Percentiles rank a stretch among this genome's conserved stretches.
Evolutionary conservation across 2,113 vertebrate genomes (phyloP).

Genomic region (Odontophorus gujanensis): DNA sequence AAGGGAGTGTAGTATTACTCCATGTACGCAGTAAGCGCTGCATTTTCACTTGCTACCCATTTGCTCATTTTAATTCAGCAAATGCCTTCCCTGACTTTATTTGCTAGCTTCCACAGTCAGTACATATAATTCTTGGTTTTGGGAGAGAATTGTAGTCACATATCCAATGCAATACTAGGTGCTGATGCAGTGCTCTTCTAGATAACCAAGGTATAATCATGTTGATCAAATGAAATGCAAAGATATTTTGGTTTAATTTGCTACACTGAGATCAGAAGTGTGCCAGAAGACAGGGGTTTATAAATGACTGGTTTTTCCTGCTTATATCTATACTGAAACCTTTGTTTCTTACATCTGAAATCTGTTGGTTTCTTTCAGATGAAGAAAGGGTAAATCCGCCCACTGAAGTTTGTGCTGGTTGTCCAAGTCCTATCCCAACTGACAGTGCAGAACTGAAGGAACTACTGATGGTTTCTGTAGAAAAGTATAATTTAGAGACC

Average conservation of each 20-base stretch:
- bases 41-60: not conserved
- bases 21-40: not conserved
- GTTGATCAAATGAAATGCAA: not conserved
- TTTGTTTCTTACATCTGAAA: not conserved
- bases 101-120: not conserved
- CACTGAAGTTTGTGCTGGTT: not conserved
- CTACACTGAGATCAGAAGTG: not conserved
- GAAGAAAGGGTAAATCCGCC: not conserved
- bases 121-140: not conserved
- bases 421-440: not conserved
- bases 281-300: not conserved
- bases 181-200: not conserved
- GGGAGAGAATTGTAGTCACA: not conserved
- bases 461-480: conserved; percentile 36
- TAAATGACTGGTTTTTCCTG: not conserved
- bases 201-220: not conserved
- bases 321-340: not conserved
- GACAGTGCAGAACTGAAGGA: conserved; percentile 59
- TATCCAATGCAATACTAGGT: not conserved
- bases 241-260: not conserved
- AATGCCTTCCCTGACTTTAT: not conserved
- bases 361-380: conserved; percentile 39
- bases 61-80: not conserved
- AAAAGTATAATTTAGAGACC: conserved; percentile 62
- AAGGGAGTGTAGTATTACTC: not conserved